Evolutionary conservation across 2,113 vertebrate species (phyloP).

Genomic region (Chloebia gouldiae): DNA sequence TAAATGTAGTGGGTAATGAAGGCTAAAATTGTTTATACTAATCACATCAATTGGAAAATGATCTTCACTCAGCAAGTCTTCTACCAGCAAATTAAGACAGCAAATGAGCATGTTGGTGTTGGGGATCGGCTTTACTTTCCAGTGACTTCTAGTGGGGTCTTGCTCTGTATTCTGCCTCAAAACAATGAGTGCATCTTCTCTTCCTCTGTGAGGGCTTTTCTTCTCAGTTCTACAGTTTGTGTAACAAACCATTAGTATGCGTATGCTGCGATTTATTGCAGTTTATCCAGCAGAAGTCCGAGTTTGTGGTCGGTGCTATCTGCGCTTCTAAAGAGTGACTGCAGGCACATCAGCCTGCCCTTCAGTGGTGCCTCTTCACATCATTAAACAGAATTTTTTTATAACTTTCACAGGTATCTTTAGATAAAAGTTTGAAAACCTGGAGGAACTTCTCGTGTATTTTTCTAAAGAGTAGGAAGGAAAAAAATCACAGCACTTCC

Average conservation of each 20-base stretch:
- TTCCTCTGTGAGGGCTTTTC: not conserved
- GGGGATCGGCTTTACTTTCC: not conserved
- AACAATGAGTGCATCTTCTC: not conserved
- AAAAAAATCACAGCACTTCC: not conserved
- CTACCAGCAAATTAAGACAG: conserved; percentile 14
- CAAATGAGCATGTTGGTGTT: not conserved
- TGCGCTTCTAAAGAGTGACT: not conserved
- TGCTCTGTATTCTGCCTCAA: not conserved
- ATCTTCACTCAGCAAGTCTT: conserved; percentile 36
- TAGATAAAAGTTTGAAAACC: not conserved
- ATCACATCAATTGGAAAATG: conserved; percentile 29
- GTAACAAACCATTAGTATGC: not conserved
- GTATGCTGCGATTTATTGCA: not conserved
- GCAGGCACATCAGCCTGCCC: not conserved
- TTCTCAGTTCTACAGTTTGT: not conserved
- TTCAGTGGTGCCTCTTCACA: not conserved
- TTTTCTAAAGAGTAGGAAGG: not conserved
- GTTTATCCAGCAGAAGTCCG: not conserved
- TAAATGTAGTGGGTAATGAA: conserved; percentile 42
- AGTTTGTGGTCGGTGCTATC: not conserved
- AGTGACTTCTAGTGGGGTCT: not conserved
- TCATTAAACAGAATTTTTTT: not conserved
- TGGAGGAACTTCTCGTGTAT: not conserved
- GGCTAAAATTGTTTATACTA: conserved; percentile 38
- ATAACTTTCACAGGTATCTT: not conserved